Evolutionary conservation across 2,888 invertebrate genomes (phyloP).

Genomic region (Zygogramma bicolorata): DNA sequence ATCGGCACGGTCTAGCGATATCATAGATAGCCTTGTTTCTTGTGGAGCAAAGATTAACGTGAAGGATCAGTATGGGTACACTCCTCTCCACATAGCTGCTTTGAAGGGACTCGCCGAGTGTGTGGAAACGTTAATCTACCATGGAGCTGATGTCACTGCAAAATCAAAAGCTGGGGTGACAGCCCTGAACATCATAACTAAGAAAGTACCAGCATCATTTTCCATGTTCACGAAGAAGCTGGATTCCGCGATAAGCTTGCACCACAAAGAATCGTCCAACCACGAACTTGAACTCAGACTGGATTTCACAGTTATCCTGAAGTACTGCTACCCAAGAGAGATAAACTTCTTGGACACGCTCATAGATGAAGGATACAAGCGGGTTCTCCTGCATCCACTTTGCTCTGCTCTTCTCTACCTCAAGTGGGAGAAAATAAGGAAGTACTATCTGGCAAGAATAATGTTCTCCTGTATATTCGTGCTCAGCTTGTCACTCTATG

Average conservation of each 20-base stretch:
- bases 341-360: constrained; percentile 89
- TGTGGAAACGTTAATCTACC: constrained; percentile 85
- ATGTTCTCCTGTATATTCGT: constrained; percentile 85
- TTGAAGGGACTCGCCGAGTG: constrained; percentile 87
- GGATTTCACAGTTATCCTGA: constrained; percentile 85
- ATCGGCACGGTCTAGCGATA: constrained; percentile 83
- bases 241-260: constrained; percentile 82
- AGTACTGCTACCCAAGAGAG: constrained; percentile 86
- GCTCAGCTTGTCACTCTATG: constrained; percentile 82
- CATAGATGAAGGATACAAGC: constrained; percentile 90
- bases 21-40: constrained; percentile 81
- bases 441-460: constrained; percentile 85
- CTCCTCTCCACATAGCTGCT: constrained; percentile 87
- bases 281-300: constrained; percentile 85
- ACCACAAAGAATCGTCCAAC: constrained; percentile 80
- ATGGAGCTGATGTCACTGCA: constrained; percentile 90
- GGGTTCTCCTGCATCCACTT: constrained; percentile 86
- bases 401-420: constrained; percentile 89
- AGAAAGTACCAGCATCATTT: constrained; percentile 88
- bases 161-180: constrained; percentile 89
- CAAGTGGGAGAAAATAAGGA: constrained; percentile 91
- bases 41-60: constrained; percentile 87
- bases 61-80: constrained; percentile 87
- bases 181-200: constrained; percentile 85
- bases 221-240: constrained; percentile 85